phyloP scores from a whole-genome alignment of 1,140 invertebrate genomes.

The Pentalonia nigronervosa region DNA sequence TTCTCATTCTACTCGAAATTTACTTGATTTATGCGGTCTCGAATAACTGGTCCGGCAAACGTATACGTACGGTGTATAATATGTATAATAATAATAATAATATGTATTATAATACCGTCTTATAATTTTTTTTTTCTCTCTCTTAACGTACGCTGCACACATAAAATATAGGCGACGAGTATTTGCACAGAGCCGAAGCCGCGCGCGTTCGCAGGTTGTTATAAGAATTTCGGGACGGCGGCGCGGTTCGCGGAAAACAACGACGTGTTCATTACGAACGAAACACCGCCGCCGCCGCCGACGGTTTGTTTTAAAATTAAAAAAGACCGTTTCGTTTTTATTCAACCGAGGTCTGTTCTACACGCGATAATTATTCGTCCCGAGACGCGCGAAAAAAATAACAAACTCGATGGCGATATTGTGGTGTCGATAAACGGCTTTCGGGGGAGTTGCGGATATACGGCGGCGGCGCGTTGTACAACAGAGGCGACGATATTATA shows the following conservation, averaged over 20 bases:
- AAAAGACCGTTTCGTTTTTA: neutral
- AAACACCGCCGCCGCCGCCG: neutral
- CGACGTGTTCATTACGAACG: constrained; percentile 33
- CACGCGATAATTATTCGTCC: neutral
- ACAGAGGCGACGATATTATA: neutral
- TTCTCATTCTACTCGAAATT: constrained; percentile 24
- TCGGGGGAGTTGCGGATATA: neutral
- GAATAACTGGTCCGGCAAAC: constrained; percentile 45
- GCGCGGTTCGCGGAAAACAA: neutral
- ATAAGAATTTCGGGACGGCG: constrained; percentile 16
- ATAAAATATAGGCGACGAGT: neutral
- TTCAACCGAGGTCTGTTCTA: neutral
- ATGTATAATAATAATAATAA: neutral
- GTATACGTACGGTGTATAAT: neutral
- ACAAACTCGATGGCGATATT: neutral
- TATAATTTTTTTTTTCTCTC: neutral
- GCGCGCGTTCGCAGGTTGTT: neutral
- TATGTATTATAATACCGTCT: neutral
- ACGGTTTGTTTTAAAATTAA: constrained; percentile 9
- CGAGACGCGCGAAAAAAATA: neutral
- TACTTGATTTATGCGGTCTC: constrained; percentile 54
- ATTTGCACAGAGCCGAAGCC: neutral
- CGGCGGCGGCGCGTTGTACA: too few species aligned
- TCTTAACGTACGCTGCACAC: neutral
- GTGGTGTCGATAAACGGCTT: neutral